phyloP scores from a whole-genome alignment of 2,797 vertebrate genomes.

The Poecile montanus region DNA sequence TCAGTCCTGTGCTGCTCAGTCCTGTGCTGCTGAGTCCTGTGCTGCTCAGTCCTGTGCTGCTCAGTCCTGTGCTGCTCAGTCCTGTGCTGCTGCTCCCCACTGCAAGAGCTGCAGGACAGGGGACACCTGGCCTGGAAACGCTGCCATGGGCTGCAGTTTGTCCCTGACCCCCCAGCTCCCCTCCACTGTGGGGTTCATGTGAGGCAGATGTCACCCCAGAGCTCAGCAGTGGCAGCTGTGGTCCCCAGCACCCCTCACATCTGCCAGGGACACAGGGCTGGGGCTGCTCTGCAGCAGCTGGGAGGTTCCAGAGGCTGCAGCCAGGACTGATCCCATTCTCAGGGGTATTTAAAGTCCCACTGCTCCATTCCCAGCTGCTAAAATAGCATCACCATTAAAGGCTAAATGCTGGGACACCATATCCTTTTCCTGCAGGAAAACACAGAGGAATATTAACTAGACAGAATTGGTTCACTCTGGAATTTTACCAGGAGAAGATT shows the following conservation, averaged over 20 bases:
- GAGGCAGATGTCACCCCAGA: background rate
- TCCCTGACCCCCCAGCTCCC: background rate
- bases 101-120: fast-evolving
- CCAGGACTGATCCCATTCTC: background rate
- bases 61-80: no score
- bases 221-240: background rate
- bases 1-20: no score
- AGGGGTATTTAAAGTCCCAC: background rate
- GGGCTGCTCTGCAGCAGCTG: background rate
- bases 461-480: constrained; percentile 21
- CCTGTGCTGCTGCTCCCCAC: background rate
- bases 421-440: background rate
- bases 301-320: background rate
- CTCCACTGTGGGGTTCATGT: background rate
- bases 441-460: background rate
- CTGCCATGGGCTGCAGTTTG: background rate
- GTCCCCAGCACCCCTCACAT: background rate
- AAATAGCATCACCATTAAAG: constrained; percentile 32
- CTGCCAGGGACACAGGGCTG: background rate
- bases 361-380: background rate
- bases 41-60: no score
- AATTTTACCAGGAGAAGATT: background rate
- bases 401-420: background rate
- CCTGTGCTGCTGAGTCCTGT: no score
- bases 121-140: fast-evolving